phyloP scores from a whole-genome alignment of 2,888 invertebrate species.

The Blera fallax region DNA sequence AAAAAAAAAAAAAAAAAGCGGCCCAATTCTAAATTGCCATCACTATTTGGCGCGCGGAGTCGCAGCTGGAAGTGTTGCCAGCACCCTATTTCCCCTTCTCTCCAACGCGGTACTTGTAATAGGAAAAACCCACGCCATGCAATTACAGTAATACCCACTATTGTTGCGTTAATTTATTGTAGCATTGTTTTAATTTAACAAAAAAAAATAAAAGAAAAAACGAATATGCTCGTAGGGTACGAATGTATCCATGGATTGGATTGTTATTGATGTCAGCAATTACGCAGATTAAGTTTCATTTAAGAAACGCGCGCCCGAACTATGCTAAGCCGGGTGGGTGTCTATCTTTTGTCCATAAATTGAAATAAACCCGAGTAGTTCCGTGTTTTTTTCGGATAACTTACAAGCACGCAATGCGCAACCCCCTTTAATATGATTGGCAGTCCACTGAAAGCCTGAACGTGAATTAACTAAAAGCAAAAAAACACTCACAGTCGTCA shows the following conservation, averaged over 20 bases:
- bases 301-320: conserved; percentile 20
- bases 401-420: conserved; percentile 20
- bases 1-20: too few species aligned
- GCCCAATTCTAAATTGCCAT: conserved; percentile 52
- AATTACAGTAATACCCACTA: conserved; percentile 50
- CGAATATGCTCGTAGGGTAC: conserved; percentile 7
- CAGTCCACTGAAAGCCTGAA: too few species aligned
- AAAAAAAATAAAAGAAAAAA: conserved; percentile 15
- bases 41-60: conserved; percentile 1
- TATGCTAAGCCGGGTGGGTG: neutral
- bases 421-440: conserved; percentile 3
- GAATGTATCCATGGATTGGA: conserved; percentile 26
- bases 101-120: neutral
- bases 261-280: conserved; percentile 68
- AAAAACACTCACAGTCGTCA: too few species aligned
- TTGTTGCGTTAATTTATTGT: conserved; percentile 67
- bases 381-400: conserved; percentile 2
- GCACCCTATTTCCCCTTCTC: too few species aligned
- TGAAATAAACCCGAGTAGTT: neutral
- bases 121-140: conserved; percentile 53
- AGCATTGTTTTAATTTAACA: conserved; percentile 67
- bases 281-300: conserved; percentile 68
- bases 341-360: conserved; percentile 33
- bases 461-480: too few species aligned
- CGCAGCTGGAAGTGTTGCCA: conserved; percentile 11